Base-by-base conservation (phyloP, 2,888 invertebrate species). In the Temnothorax ravouxi region DNA sequence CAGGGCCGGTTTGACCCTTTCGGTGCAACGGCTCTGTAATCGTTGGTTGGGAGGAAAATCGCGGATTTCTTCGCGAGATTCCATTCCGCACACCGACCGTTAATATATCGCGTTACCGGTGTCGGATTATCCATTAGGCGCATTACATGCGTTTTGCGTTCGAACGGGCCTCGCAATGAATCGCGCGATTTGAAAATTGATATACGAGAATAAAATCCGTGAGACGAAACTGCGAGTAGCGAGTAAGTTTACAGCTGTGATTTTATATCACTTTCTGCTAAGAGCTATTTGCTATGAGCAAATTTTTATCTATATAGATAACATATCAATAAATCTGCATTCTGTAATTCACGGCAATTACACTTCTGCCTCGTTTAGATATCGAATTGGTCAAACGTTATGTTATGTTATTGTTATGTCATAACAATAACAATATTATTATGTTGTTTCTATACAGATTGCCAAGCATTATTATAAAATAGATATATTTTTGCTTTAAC, bases 61-160 rank as follows among this genome's bases (percentile, higher is more conserved):
- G n/a, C n/a, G 71, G 29, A 71, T 44, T 77, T 76, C 62, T 61
- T n/a, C 62, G 44, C 44, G 44, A 47, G 15, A 29, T 44, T 61
- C n/a, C n/a, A 15, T 34, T 44, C 29, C 47, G 18, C n/a, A 41
- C 21, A 21, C 1, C 34, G 29, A 3, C 25, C 34, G 25, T 47
- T 61, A n/a, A 75, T 38, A 21, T 6, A 47, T 50, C 6, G 15
- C 34, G 15, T 50, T 66, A 15, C 25, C 29, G 29, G 9, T 29
- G 66, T 44, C 47, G 66, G 38, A 71, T 72, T 72, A 72, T 72
- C 38, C 38, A 54, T 72, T 38, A 72, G 52, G 21, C 21, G 54
- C 52, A 38, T 72, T 38, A 54, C n/a, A 18, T 56, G 54, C 54
- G 18, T 52, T 52, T 71, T 5, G 21, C 38, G 15, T 29, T 47